Percentiles rank a stretch among this genome's conserved stretches.
Conservation (phyloP, 2,113 vertebrate genomes). For the Apodemus speciosus region DNA sequence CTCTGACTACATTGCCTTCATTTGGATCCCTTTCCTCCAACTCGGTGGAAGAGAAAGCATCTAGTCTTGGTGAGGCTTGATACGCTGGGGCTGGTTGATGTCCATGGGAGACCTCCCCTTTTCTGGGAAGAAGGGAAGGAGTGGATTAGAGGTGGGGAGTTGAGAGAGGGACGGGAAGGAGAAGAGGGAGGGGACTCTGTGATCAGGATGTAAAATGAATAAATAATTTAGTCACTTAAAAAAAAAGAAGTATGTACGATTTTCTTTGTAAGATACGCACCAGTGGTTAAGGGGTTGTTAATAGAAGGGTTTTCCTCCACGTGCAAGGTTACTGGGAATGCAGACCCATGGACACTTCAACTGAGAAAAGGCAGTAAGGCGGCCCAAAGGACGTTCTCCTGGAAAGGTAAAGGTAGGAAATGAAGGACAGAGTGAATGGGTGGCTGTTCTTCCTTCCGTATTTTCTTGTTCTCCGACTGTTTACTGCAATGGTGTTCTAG, state of each 20-base stretch:
- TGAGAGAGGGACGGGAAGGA: too few species aligned
- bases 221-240: neutral
- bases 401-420: neutral
- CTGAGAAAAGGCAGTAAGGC: neutral
- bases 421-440: neutral
- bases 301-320: neutral
- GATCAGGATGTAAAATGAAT: neutral
- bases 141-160: too few species aligned
- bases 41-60: too few species aligned
- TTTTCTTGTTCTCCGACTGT: neutral
- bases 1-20: too few species aligned
- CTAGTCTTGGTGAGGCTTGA: too few species aligned
- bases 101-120: too few species aligned
- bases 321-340: neutral
- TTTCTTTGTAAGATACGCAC: neutral
- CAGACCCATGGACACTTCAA: neutral
- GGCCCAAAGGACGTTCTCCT: neutral
- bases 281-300: neutral
- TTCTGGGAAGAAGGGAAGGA: too few species aligned
- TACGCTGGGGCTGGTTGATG: too few species aligned
- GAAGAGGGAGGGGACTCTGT: neutral
- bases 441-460: neutral
- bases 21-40: too few species aligned
- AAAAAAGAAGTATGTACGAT: neutral
- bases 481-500: constrained; percentile 1